These are phyloP conservation scores for Tringa solitaria DNA, from an alignment of 2,113 vertebrate genomes.

Conservation along the genomic window DNA sequence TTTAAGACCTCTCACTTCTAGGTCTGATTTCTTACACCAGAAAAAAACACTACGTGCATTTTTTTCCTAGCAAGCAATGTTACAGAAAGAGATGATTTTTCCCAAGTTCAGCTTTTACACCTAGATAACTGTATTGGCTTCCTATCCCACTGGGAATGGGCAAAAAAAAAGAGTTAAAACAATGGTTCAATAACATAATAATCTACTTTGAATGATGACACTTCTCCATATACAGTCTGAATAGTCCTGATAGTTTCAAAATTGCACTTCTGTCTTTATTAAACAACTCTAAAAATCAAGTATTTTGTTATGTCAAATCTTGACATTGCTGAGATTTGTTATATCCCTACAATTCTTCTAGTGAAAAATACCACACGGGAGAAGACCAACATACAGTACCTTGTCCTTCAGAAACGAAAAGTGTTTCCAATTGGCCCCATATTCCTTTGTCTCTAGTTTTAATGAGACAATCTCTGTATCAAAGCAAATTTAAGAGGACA, in stretches of 20 bases:
- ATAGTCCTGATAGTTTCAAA: not conserved
- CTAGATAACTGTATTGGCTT: not conserved
- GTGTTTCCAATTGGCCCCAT: not conserved
- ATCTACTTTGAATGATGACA: not conserved
- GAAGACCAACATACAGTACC: not conserved
- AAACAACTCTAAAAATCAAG: not conserved
- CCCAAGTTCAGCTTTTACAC: not conserved
- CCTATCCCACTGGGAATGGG: rapidly evolving
- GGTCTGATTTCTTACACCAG: not conserved
- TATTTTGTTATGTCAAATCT: not conserved
- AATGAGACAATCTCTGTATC: not conserved
- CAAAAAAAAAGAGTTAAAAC: not conserved
- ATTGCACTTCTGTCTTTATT: not conserved
- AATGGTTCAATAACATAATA: not conserved
- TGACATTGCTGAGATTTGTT: not conserved
- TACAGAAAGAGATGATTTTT: not conserved
- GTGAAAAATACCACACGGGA: not conserved
- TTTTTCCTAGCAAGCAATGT: not conserved
- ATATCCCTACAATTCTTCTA: not conserved
- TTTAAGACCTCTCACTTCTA: not conserved
- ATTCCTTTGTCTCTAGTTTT: not conserved
- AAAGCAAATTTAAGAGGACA: not conserved
- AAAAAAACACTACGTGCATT: rapidly evolving
- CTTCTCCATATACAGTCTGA: not conserved
- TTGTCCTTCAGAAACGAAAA: not conserved